Evolutionary conservation across 2,797 vertebrate species (phyloP).

Genomic region (Eulemur rubriventer): DNA sequence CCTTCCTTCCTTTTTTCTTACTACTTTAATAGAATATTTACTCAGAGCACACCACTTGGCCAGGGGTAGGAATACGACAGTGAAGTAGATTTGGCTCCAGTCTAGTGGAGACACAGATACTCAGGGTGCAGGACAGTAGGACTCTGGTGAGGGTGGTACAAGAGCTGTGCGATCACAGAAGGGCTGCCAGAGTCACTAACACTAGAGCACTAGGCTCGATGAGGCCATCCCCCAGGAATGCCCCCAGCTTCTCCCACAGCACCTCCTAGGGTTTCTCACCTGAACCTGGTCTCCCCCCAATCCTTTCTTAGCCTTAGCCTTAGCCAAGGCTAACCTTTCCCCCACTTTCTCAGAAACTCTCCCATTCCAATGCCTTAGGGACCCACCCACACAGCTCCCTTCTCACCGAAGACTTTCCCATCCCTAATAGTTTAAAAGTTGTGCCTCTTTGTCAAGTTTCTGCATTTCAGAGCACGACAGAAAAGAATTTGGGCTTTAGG

Average conservation of each 20-base stretch:
- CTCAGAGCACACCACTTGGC: not conserved
- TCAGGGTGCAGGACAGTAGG: not conserved
- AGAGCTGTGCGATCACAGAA: not conserved
- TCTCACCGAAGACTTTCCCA: not conserved
- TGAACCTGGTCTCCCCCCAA: not conserved
- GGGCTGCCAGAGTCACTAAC: not conserved
- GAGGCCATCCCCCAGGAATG: not conserved
- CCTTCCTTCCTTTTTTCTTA: not conserved
- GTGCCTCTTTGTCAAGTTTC: not conserved
- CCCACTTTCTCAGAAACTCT: not conserved
- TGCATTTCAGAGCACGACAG: not conserved
- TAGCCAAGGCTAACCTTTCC: not conserved
- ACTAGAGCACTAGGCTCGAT: not conserved
- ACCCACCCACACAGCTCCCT: not conserved
- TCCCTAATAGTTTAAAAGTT: not conserved
- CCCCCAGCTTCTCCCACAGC: not conserved
- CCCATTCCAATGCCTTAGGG: not conserved
- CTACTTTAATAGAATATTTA: not conserved
- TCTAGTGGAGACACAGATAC: not conserved
- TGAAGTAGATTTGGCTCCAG: not conserved
- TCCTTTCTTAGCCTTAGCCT: not conserved
- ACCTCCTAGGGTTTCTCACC: not conserved
- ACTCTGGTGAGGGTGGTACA: not conserved
- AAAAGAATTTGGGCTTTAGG: not conserved
- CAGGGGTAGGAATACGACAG: not conserved